phyloP scores from a whole-genome alignment of 2,888 invertebrate genomes.

The Leptinotarsa haldemani region DNA sequence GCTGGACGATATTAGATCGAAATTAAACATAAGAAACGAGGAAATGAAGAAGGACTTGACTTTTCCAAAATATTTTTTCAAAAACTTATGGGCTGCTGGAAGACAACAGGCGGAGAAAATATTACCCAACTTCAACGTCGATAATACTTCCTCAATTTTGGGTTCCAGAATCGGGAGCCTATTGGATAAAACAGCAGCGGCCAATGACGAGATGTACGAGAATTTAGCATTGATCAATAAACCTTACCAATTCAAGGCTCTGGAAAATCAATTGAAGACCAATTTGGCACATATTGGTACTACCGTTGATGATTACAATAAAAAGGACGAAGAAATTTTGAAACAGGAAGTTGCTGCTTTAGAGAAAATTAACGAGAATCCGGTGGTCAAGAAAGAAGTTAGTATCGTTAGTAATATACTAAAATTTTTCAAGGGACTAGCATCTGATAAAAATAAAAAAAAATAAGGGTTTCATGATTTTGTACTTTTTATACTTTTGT shows the following conservation, averaged over 20 bases:
- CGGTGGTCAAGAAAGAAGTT: conserved; percentile 48
- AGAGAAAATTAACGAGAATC: conserved; percentile 42
- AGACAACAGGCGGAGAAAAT: conserved; percentile 9
- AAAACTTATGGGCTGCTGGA: conserved; percentile 2
- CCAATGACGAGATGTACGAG: conserved; percentile 29
- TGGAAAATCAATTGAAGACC: conserved; percentile 47
- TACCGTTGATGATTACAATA: conserved; percentile 46
- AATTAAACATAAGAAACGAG: conserved; percentile 23
- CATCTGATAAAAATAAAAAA: conserved; percentile 29
- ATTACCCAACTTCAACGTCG: conserved; percentile 8
- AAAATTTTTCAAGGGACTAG: conserved; percentile 51
- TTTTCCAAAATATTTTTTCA: conserved; percentile 21
- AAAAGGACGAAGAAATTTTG: conserved; percentile 47
- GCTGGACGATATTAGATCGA: conserved; percentile 17
- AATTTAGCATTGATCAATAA: conserved; percentile 32
- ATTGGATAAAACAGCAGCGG: conserved; percentile 27
- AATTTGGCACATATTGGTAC: conserved; percentile 49
- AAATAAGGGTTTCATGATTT: background rate
- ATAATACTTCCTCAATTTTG: conserved; percentile 8
- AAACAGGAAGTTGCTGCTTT: conserved; percentile 47
- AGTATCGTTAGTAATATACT: conserved; percentile 50
- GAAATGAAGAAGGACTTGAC: conserved; percentile 16
- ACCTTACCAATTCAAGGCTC: conserved; percentile 42
- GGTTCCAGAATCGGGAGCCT: conserved; percentile 30
- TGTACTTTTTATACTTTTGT: conserved; percentile 25